Conservation (phyloP, 2,797 vertebrate genomes). For the Brotula barbata region DNA sequence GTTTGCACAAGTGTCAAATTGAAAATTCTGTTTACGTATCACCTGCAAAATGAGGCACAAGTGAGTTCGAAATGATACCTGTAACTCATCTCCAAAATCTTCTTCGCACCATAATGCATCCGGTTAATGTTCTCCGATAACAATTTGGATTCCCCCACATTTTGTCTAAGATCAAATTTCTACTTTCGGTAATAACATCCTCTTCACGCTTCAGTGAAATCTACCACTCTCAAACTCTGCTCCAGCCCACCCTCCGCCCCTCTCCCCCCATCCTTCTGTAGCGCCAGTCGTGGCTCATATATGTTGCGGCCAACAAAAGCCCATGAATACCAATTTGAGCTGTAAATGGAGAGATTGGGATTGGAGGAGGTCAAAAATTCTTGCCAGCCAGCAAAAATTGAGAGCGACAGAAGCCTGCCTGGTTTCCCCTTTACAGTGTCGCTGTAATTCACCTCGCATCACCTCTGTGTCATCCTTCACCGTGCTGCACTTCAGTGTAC, state of each 20-base stretch:
- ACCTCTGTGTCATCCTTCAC: conserved; percentile 66
- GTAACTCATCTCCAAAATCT: conserved; percentile 19
- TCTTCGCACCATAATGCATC: conserved; percentile 15
- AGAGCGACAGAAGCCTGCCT: conserved; percentile 69
- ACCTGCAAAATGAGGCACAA: conserved; percentile 40
- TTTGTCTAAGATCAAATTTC: conserved; percentile 9
- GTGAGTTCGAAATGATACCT: conserved; percentile 25
- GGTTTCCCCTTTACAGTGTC: conserved; percentile 51
- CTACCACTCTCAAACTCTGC: conserved; percentile 16
- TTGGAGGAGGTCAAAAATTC: conserved; percentile 39
- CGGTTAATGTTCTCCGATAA: conserved; percentile 5
- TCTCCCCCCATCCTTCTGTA: conserved; percentile 50
- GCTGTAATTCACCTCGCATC: conserved; percentile 70
- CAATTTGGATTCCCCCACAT: conserved; percentile 11
- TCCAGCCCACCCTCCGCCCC: conserved; percentile 17
- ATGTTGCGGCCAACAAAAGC: conserved; percentile 61
- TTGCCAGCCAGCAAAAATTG: conserved; percentile 58
- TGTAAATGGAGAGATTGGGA: conserved; percentile 20
- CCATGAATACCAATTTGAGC: conserved; percentile 67
- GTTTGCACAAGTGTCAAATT: conserved; percentile 1
- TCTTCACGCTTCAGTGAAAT: conserved; percentile 1
- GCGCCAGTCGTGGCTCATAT: conserved; percentile 60
- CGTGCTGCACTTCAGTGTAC: conserved; percentile 60
- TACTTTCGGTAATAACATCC: conserved; percentile 24
- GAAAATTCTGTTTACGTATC: conserved; percentile 39